These are phyloP conservation scores for Mesoligia furuncula DNA, from an alignment of 2,888 invertebrate species.

Conservation along the genomic window DNA sequence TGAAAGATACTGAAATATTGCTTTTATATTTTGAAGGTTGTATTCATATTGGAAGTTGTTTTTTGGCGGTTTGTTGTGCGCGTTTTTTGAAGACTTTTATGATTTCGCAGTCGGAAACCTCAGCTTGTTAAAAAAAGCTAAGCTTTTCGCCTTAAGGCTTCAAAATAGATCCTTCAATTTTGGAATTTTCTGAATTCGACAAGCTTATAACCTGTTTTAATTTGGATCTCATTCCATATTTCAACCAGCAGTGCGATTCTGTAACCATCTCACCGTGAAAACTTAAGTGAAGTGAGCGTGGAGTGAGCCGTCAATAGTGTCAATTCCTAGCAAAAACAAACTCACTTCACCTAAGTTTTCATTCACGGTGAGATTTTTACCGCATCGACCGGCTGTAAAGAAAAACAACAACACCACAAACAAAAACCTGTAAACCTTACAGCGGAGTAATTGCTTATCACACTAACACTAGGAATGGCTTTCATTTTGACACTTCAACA, in stretches of 20 bases:
- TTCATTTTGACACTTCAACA: too few relatives aligned
- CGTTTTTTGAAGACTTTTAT: background rate
- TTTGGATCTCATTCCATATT: background rate
- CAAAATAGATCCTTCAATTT: too few relatives aligned
- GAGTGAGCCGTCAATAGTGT: too few relatives aligned
- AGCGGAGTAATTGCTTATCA: background rate
- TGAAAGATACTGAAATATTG: slow-evolving; percentile 35
- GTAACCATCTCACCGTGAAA: too few relatives aligned
- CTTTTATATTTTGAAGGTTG: slow-evolving; percentile 21
- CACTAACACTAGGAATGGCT: too few relatives aligned
- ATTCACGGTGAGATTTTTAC: too few relatives aligned
- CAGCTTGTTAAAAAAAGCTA: background rate
- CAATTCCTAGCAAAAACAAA: too few relatives aligned
- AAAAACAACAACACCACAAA: background rate
- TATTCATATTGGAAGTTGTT: slow-evolving; percentile 12
- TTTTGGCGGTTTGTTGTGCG: background rate
- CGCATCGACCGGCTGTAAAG: too few relatives aligned
- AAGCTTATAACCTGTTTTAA: background rate
- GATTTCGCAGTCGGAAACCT: background rate
- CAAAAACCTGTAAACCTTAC: background rate
- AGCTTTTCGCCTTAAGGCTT: background rate
- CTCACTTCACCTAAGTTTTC: too few relatives aligned
- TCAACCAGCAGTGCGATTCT: too few relatives aligned
- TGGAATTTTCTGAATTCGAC: background rate
- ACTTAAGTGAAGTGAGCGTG: too few relatives aligned